Base-by-base conservation (phyloP, 2,888 invertebrate genomes). In the Horisme vitalbata region DNA sequence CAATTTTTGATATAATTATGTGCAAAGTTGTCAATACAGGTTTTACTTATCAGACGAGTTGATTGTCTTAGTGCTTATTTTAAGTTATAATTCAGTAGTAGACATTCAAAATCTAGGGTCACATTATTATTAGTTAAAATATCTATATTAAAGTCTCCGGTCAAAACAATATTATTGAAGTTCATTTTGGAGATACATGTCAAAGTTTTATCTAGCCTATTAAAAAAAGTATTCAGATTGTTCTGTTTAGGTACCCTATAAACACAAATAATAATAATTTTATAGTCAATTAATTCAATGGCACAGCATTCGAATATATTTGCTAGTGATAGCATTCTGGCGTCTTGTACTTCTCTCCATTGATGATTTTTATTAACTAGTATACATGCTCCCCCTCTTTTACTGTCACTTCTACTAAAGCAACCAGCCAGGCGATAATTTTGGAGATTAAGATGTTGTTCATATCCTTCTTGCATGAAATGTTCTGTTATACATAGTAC, bases 381-480 rank as follows among this genome's bases (percentile, higher is more conserved):
- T 10, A 45, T 45, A 26, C 45, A 45, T 4, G 45, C 45, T 13
- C 45, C 38, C n/a, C 45, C 45, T 21, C 37, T 37, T 11, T 32
- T 33, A 2, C 8, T 33, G 9, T 45, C 26, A 8, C 15, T 26
- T 4, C 38, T 32, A 7, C 45, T 36, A 18, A 27, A 44, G 13
- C 37, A 9, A 8, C 36, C 21, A 3, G 36, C 44, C 26, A 37
- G 14, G 3, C 3, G 3, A 30, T 44, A 44, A n/a, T 15, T 15
- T 15, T 15, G 15, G 3, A 15, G 15, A 15, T 15, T 5, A 4
- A 15, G 5, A 5, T 4, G 5, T 15, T 15, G 15, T 35, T 35
- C 34, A 34, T 5, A 7, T 6, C 27, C 36, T 8, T 11, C 7
- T 11, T n/a, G 27, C 18, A 36, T 27, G 12, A 15, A 15, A 10